Evolutionary conservation across 2,113 vertebrate species (phyloP), one percentile per base, ranked within the genome.

Genomic region (Zosterops japonicus): DNA sequence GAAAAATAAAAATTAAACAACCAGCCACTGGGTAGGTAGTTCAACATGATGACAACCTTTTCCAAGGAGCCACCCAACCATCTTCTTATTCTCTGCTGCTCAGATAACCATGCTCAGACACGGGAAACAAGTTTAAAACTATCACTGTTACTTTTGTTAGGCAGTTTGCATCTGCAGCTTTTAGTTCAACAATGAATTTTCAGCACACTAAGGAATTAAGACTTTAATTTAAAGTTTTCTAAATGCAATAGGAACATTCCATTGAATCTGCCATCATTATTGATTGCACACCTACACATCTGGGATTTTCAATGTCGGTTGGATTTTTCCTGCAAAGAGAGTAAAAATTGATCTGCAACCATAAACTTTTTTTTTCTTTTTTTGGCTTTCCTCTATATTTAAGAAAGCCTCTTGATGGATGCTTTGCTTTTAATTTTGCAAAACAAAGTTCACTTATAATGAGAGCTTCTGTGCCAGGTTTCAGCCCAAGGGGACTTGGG

Each of bases 361-460:
- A 80, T 36, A 82, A 90, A 75, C 28, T 17, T 67, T 27, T 44
- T 44, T 9, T 46, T 46, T 29, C 27, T 52, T 27, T 46, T 29
- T 52, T 52, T 27, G 24, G 49, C 57, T 76, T 69, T 89, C 39
- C 42, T 68, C 33, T 65, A 27, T 33, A 27, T 92, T 95, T 94
- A 95, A 68, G 67, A 77, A 89, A 90, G 75, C 53, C 39, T 93
- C 90, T 90, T 83, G 64, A 91, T 68, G 21, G 71, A 92, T 82
- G 53, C 75, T 92, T 86, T 77, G 94, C 78, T 95, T 95, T 94
- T 96, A 90, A 82, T 94, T 96, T 89, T 72, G 42, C 90, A 96
- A 93, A 95, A 94, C 60, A 74, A 94, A 78, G 83, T 88, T 87
- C 2, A 0, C 50, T 83, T 60, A n/a, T 90, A 94, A 94, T 64